Evolutionary conservation across 2,797 vertebrate genomes (phyloP), one percentile per base, ranked within the genome.

Genomic region (Sebastes minor): DNA sequence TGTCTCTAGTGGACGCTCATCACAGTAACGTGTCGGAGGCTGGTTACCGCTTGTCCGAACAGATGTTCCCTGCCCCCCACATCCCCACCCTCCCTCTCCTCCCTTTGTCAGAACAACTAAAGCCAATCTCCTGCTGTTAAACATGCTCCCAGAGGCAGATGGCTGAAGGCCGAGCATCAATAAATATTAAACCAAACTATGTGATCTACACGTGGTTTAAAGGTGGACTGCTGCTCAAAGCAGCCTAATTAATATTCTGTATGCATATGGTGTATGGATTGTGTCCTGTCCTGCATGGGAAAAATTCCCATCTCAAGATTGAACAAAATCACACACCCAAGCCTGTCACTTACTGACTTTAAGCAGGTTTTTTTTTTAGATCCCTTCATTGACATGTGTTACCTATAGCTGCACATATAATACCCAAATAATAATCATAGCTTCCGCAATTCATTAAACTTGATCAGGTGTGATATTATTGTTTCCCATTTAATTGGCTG

Each of bases 61-160:
- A 94, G 91, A 94, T 93, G 92, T 93, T 84, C 71, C 53, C 64
- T 28, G 3, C 70, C 11, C 59, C 38, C 4, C 53, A 12, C 12
- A 42, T 38, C 18, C 59, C 18, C 6, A 5, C 4, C 8, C 25
- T 16, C 59, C 25, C 33, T 28, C 49, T 6, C 53, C 65, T 73
- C 35, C 75, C 76, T 88, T 86, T 90, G 85, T 86, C 73, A 74
- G 55, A 71, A 60, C 62, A 60, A 66, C 76, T 76, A 22, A 59
- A 81, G 69, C 62, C 83, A 46, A 28, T 66, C 84, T 65, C 88
- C 91, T 28, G 82, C 82, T 82, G 86, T 75, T 82, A 68, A 81
- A 90, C 84, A 78, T 20, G 82, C 72, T 83, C 80, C 84, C 77
- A 35, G 69, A 69, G 84, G 88, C 92, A 94, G 91, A 94, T 88